Conservation (phyloP, 2,113 vertebrate species). For the Platycercus adscitus region DNA sequence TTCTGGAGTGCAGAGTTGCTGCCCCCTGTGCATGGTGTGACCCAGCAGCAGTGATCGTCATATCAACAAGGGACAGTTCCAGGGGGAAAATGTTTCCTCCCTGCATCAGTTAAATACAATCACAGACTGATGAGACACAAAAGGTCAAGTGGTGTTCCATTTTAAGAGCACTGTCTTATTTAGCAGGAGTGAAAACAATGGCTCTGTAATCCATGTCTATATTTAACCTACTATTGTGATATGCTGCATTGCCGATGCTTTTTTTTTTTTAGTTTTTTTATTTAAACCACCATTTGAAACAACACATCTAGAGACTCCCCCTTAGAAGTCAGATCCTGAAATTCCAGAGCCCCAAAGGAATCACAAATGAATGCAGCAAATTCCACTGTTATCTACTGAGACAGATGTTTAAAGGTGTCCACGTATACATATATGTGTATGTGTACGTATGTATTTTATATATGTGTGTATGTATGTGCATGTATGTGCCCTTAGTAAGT, state of each 20-base stretch:
- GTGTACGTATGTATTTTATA: neutral
- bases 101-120: constrained; percentile 67
- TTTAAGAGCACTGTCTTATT: constrained; percentile 74
- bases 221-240: constrained; percentile 75
- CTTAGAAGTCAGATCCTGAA: neutral
- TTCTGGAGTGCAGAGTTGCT: constrained; percentile 25
- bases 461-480: neutral
- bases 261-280: neutral
- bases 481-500: neutral
- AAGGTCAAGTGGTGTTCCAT: constrained; percentile 78
- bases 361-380: neutral
- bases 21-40: constrained; percentile 68
- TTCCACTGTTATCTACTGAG: constrained; percentile 7
- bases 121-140: neutral
- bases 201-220: constrained; percentile 77
- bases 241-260: neutral
- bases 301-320: neutral
- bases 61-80: constrained; percentile 52
- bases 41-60: constrained; percentile 28
- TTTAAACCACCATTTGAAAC: constrained; percentile 29
- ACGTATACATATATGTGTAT: neutral
- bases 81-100: constrained; percentile 10
- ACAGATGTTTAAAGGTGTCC: neutral
- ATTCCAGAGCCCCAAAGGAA: neutral
- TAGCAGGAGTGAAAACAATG: constrained; percentile 78